Evolutionary conservation across 2,888 invertebrate genomes (phyloP), one percentile per base, ranked within the genome.

Genomic region (Adelognathus sp.): DNA sequence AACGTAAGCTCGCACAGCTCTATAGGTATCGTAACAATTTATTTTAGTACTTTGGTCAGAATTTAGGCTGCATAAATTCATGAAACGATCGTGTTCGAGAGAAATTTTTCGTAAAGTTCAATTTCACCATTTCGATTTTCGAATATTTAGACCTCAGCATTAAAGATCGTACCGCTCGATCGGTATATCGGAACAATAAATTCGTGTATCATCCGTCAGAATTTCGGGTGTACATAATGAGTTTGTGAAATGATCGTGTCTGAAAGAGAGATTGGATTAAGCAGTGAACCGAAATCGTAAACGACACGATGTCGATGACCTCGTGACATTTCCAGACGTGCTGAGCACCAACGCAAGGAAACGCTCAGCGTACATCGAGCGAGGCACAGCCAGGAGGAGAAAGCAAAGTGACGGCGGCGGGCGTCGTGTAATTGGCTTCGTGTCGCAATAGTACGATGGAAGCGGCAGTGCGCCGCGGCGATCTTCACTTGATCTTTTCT

Each of bases 321-420:
- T 86, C 86, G 84, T 89, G 90, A 90, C 90, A 90, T 90, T 89
- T 90, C 81, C 86, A 88, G 86, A 79, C 81, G 61, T 29, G 66
- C 27, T n/a, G 46, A 33, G 18, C 39, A 36, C 27, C 24, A 18
- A 31, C 18, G 16, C 46, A 31, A 31, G 21, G 31, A 24, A 46
- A 21, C 21, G n/a, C n/a, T n/a, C 44, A 54, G 36, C 39, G 46
- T 71, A 44, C 66, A 60, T 66, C 44, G 58, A 69, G 50, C 24
- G 41, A 61, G 46, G 27, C 33, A 39, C 52, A 50, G 16, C 39
- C 39, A 27, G 86, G 83, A 87, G 87, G 90, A 90, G 90, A 90
- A 90, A 90, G 90, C 89, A 87, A 84, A 77, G 80, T 70, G 76
- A 73, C 64, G 70, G 81, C 85, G 87, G 85, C 86, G 85, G 84